Base-by-base conservation (phyloP, 2,888 invertebrate genomes). In the Luperina testacea region DNA sequence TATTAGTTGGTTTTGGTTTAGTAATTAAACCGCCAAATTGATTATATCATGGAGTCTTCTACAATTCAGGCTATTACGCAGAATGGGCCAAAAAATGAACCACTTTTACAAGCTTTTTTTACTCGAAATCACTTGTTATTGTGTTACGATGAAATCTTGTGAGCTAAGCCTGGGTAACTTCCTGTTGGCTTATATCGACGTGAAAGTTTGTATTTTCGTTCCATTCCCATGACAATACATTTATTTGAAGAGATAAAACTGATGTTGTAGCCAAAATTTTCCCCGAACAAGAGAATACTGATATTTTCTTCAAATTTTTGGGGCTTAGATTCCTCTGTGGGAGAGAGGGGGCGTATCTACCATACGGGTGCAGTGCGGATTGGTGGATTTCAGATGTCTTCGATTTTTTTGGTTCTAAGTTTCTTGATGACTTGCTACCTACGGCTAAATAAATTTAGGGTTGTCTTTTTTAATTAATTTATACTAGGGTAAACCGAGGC, bases 1-100 rank as follows among this genome's bases (percentile, higher is more conserved):
- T 82, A 83, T 82, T 72, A 38, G 32, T 65, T 59, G 65, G 72
- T 82, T 76, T 72, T 73, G 45, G 7, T 72, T 73, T 74, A 15
- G 70, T 72, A 68, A 85, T 71, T 63, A 57, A 51, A 85, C 6
- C 24, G 0, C 1, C 6, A 20, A 61, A 42, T 74, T 82, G 17
- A 68, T 84, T 80, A 67, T 48, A 42, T 48, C 80, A 72, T 53
- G 11, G 2, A 15, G 67, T 61, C 48, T 75, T 57, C 32, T 81
- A 13, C 9, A 64, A 48, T 0, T 27, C 13, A 15, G 38, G n/a
- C 6, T 20, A n/a, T 51, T 51, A 42, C 13, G 1, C 2, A 63
- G 38, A 57, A 51, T 32, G 9, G 15, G 20, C 0, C 6, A n/a
- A 59, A 57, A 48, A 77, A 20, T n/a, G 17, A 9, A 0, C 1